Evolutionary conservation across 2,888 invertebrate genomes (phyloP).

Genomic region (Apamea anceps): DNA sequence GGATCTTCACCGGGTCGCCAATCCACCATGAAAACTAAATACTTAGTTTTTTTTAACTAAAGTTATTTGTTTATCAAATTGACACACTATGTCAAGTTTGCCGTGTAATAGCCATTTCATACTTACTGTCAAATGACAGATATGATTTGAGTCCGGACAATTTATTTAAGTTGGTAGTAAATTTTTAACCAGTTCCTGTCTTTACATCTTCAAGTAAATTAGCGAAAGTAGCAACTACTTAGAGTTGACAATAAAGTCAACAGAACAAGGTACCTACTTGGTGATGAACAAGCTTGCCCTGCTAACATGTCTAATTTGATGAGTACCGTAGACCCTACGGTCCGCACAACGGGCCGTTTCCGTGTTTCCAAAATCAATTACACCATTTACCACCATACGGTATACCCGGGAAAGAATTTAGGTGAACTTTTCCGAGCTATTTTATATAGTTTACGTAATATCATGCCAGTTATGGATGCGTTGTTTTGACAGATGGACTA

Average conservation of each 20-base stretch:
- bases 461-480: constrained; percentile 63
- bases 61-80: neutral
- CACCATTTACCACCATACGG: constrained; percentile 78
- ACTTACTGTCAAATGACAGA: no score
- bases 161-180: no score
- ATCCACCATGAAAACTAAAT: neutral
- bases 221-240: neutral
- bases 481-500: constrained; percentile 85
- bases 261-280: constrained; percentile 47
- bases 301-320: constrained; percentile 79
- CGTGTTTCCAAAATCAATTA: constrained; percentile 84
- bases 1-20: neutral
- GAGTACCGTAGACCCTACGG: constrained; percentile 52
- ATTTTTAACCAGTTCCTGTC: no score
- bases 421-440: constrained; percentile 74
- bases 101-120: no score
- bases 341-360: constrained; percentile 63
- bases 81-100: no score
- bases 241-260: constrained; percentile 52
- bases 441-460: constrained; percentile 69
- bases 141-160: no score
- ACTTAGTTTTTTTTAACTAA: neutral
- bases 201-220: neutral
- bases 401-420: constrained; percentile 73
- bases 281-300: constrained; percentile 64